Evolutionary conservation across 2,797 vertebrate genomes (phyloP).

Genomic region (Sebastes taczanowskii): DNA sequence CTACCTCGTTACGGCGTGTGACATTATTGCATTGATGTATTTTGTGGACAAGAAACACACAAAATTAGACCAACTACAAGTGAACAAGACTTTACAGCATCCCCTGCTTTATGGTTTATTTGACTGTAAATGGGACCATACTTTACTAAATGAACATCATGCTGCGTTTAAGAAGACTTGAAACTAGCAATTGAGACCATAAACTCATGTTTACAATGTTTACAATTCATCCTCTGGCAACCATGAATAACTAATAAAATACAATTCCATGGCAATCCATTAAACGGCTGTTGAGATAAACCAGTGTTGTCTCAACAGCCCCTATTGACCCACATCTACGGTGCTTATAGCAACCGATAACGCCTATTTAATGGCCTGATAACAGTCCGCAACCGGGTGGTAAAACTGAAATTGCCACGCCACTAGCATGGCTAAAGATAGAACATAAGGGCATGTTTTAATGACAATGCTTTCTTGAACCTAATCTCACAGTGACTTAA

Average conservation of each 20-base stretch:
- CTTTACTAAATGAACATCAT: too few species aligned
- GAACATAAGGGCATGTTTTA: neutral
- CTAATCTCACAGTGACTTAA: neutral
- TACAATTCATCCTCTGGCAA: neutral
- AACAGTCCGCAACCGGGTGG: too few species aligned
- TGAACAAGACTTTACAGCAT: neutral
- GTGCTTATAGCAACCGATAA: too few species aligned
- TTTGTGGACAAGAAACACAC: neutral
- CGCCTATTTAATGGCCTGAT: too few species aligned
- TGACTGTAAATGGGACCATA: too few species aligned
- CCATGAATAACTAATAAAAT: neutral
- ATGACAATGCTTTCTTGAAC: neutral
- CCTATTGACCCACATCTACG: too few species aligned
- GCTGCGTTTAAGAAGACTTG: too few species aligned
- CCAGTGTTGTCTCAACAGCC: too few species aligned
- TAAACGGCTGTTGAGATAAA: neutral
- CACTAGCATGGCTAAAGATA: neutral
- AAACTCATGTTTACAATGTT: too few species aligned
- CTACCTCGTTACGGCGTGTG: neutral
- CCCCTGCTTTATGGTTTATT: too few species aligned
- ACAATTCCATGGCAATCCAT: neutral
- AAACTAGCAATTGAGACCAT: too few species aligned
- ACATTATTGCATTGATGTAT: neutral
- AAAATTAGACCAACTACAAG: neutral
- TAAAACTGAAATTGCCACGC: neutral